Evolutionary conservation across 2,113 vertebrate genomes (phyloP).

Genomic region (Genyomyrus donnyi): DNA sequence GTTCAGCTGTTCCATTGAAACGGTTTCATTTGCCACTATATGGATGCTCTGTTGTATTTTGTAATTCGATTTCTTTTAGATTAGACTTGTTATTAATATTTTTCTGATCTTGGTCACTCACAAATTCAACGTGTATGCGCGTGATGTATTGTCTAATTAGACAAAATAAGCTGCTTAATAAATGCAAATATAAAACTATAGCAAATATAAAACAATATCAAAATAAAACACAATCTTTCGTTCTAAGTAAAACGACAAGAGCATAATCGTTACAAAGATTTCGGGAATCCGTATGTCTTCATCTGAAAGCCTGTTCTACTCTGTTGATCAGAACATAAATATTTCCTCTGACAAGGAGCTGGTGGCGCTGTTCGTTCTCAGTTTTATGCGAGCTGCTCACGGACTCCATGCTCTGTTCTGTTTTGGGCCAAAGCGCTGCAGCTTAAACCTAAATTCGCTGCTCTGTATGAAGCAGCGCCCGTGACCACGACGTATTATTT

Average conservation of each 20-base stretch:
- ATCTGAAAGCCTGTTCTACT: not conserved
- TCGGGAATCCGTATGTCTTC: not conserved
- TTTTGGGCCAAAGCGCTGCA: not conserved
- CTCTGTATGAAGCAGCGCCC: not conserved
- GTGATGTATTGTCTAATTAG: not conserved
- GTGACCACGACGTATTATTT: not conserved
- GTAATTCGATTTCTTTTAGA: not conserved
- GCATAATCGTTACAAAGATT: not conserved
- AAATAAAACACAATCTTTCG: not conserved
- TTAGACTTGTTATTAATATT: not conserved
- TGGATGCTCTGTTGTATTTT: not conserved
- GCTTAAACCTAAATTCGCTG: not conserved
- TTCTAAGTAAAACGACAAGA: not conserved
- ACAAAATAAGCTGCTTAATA: not conserved
- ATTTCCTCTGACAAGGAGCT: not conserved
- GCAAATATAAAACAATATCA: not conserved
- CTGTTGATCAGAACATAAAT: not conserved
- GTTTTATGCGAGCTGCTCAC: not conserved
- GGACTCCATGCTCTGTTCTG: not conserved
- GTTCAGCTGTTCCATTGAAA: not conserved
- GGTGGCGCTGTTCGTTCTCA: not conserved
- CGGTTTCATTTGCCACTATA: not conserved
- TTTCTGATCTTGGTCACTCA: not conserved
- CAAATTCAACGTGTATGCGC: not conserved
- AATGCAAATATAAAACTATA: not conserved